Percentiles rank a stretch among this genome's conserved stretches.
Evolutionary conservation across 2,888 invertebrate species (phyloP).

Genomic region (Pterostichus niger): DNA sequence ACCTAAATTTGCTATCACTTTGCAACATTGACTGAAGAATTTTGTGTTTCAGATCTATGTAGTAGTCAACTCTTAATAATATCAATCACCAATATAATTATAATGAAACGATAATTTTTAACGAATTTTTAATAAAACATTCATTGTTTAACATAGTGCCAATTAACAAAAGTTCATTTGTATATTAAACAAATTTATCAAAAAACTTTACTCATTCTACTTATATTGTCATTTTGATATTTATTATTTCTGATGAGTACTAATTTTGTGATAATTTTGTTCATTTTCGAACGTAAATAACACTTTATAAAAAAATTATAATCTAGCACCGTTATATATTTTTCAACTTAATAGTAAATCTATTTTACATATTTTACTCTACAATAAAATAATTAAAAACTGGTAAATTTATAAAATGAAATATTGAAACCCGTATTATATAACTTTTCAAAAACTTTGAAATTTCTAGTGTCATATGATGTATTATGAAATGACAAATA

Average conservation of each 20-base stretch:
- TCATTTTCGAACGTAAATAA: background rate
- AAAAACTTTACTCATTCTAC: conserved; percentile 13
- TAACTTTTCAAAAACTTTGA: conserved; percentile 33
- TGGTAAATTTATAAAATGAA: conserved; percentile 36
- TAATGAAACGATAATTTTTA: conserved; percentile 54
- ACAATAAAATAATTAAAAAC: conserved; percentile 23
- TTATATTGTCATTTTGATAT: conserved; percentile 34
- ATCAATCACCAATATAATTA: conserved; percentile 43
- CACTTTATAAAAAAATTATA: conserved; percentile 51
- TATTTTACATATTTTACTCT: conserved; percentile 12
- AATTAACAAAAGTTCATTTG: conserved; percentile 37
- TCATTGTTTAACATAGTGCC: conserved; percentile 47
- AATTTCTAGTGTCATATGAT: background rate
- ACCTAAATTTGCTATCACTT: conserved; percentile 37
- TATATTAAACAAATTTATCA: background rate
- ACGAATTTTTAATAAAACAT: conserved; percentile 59
- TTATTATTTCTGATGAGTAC: background rate
- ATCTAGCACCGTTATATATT: conserved; percentile 58
- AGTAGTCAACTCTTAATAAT: conserved; percentile 50
- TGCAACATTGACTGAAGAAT: conserved; percentile 1
- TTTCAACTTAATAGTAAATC: conserved; percentile 34
- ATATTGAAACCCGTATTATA: conserved; percentile 49
- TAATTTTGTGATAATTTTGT: conserved; percentile 32
- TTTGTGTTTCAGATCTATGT: conserved; percentile 21
- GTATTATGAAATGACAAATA: background rate